Percentiles rank a stretch among this genome's conserved stretches.
phyloP scores from a whole-genome alignment of 2,797 vertebrate species.

The Sebastes flavidus region DNA sequence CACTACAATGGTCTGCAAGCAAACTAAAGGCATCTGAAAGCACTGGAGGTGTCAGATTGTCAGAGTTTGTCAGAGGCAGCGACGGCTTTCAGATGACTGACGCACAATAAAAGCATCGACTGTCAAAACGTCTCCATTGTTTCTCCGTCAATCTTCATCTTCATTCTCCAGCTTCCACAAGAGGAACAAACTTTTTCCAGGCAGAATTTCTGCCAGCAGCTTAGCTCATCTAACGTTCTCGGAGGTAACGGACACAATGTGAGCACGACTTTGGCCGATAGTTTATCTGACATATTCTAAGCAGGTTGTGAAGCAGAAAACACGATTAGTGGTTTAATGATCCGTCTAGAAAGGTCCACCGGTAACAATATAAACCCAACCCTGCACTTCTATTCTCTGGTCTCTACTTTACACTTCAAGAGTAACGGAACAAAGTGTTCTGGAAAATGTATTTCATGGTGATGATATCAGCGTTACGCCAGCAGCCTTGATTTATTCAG shows the following conservation, averaged over 20 bases:
- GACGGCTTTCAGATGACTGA: background rate
- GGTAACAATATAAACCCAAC: background rate
- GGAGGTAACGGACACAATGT: background rate
- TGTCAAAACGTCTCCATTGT: background rate
- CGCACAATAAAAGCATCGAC: background rate
- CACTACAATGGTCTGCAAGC: no score
- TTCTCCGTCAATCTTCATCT: background rate
- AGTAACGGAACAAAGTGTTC: background rate
- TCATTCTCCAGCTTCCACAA: background rate
- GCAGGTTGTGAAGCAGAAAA: background rate
- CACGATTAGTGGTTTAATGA: background rate
- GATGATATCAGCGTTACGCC: background rate
- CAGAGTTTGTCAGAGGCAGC: background rate
- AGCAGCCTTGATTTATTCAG: constrained; percentile 12
- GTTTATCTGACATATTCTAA: background rate
- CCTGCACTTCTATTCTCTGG: background rate
- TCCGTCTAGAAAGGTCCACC: background rate
- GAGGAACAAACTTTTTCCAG: background rate
- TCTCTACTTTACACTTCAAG: background rate
- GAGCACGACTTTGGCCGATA: background rate
- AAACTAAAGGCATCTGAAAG: background rate
- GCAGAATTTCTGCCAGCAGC: background rate
- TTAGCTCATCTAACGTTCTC: background rate
- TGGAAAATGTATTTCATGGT: background rate
- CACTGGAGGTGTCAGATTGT: background rate